Conservation (phyloP, 2,113 vertebrate species). For the Rhinogobius similis region DNA sequence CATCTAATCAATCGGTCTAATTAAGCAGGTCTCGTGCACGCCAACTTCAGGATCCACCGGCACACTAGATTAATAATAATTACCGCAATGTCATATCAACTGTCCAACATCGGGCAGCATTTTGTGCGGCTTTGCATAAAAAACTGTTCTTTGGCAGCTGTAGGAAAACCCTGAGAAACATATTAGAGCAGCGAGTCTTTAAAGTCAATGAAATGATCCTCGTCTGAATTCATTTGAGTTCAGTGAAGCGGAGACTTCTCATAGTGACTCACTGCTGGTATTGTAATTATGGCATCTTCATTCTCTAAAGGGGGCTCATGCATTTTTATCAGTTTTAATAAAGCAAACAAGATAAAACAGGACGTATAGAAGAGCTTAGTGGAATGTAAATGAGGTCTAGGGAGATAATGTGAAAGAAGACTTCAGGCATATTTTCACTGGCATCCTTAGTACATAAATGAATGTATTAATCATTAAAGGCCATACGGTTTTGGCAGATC, state of each 20-base stretch:
- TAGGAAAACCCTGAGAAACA: slow-evolving; percentile 40
- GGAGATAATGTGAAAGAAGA: not conserved
- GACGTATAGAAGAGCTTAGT: not conserved
- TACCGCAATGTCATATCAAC: slow-evolving; percentile 70
- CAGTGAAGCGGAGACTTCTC: slow-evolving; percentile 29
- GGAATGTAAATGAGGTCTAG: slow-evolving; percentile 1
- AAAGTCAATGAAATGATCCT: slow-evolving; percentile 40
- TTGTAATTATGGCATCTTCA: slow-evolving; percentile 10
- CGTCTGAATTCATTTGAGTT: slow-evolving; percentile 29
- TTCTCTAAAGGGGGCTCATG: slow-evolving; percentile 2
- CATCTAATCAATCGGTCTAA: slow-evolving; percentile 77
- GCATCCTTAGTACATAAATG: not conserved
- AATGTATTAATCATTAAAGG: not conserved
- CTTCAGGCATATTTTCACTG: not conserved
- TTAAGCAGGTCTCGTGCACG: slow-evolving; percentile 71
- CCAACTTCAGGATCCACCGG: slow-evolving; percentile 58
- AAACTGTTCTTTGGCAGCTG: slow-evolving; percentile 30
- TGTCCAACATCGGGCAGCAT: slow-evolving; percentile 58
- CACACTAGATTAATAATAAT: slow-evolving; percentile 76
- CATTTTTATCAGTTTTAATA: slow-evolving; percentile 14
- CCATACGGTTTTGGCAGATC: not conserved
- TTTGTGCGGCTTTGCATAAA: slow-evolving; percentile 50
- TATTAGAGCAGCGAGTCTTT: slow-evolving; percentile 34
- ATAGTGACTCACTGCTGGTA: slow-evolving; percentile 9
- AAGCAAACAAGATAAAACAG: slow-evolving; percentile 12